Conservation (phyloP, 92 coral and sea anemone species). For the Bergia puertoricense region DNA sequence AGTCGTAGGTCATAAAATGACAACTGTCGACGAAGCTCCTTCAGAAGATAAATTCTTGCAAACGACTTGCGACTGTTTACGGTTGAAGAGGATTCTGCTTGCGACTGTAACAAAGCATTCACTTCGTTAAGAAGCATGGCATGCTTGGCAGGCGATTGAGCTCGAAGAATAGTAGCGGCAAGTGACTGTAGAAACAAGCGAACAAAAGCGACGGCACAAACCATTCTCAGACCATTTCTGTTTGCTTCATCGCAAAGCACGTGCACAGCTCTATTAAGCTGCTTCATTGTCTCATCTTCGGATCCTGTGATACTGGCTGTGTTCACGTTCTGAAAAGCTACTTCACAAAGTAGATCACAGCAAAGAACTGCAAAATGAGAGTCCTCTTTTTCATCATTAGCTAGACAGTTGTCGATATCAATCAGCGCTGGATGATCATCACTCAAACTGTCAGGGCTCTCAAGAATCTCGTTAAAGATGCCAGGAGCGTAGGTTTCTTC, state of each 20-base stretch:
- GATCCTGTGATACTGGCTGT: conserved; percentile 61
- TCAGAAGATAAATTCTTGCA: conserved; percentile 67
- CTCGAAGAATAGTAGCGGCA: conserved; percentile 55
- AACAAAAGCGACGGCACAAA: conserved; percentile 83
- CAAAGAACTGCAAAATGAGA: conserved; percentile 81
- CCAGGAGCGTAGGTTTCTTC: conserved; percentile 71
- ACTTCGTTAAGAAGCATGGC: conserved; percentile 64
- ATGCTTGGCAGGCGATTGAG: conserved; percentile 44
- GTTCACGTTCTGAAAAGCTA: conserved; percentile 70
- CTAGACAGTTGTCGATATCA: conserved; percentile 63
- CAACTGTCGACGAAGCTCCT: conserved; percentile 67
- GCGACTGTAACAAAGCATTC: conserved; percentile 49
- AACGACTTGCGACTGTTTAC: conserved; percentile 30
- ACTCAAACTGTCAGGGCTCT: conserved; percentile 44
- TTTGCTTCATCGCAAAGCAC: conserved; percentile 50
- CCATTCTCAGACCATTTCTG: conserved; percentile 48
- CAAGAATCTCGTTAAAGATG: conserved; percentile 63
- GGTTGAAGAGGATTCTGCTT: conserved; percentile 15
- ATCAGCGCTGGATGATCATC: conserved; percentile 74
- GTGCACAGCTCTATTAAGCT: conserved; percentile 64
- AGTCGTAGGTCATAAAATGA: conserved; percentile 63
- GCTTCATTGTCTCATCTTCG: conserved; percentile 56
- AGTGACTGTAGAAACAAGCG: conserved; percentile 69
- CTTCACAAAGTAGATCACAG: conserved; percentile 87
- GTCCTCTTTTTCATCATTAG: conserved; percentile 57